phyloP scores from a whole-genome alignment of 2,888 invertebrate genomes.

The Neoitamus cyanurus region DNA sequence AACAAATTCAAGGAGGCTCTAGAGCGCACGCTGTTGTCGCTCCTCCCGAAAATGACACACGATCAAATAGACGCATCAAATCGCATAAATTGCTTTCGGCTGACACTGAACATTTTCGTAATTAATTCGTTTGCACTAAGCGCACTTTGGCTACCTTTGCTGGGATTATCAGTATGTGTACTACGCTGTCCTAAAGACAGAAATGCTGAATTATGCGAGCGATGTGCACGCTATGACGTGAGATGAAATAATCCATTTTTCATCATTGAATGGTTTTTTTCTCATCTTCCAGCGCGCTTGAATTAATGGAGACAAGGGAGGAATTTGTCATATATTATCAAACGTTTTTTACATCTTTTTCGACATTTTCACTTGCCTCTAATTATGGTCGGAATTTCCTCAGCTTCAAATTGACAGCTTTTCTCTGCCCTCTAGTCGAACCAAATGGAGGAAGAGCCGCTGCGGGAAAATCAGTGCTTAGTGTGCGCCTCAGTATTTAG shows the following conservation, averaged over 20 bases:
- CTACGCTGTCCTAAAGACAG: neutral
- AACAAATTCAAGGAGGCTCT: neutral
- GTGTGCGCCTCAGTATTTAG: constrained; percentile 54
- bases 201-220: neutral
- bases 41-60: constrained; percentile 7
- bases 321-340: neutral
- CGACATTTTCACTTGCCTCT: neutral
- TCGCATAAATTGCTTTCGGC: constrained; percentile 14
- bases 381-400: constrained; percentile 2
- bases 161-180: neutral
- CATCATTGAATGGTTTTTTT: neutral
- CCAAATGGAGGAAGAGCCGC: neutral
- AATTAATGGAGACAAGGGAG: neutral
- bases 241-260: neutral
- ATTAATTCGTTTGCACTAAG: constrained; percentile 21
- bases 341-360: neutral
- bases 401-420: neutral
- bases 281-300: neutral
- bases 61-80: constrained; percentile 20
- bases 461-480: neutral
- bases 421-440: neutral
- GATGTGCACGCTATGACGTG: neutral
- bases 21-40: neutral
- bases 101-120: constrained; percentile 28
- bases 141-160: neutral